A percentile compares a stretch with the other conserved stretches of the same genome.
Evolutionary conservation across 2,113 vertebrate species (phyloP).

Genomic region (Thoracochromis brauschi): DNA sequence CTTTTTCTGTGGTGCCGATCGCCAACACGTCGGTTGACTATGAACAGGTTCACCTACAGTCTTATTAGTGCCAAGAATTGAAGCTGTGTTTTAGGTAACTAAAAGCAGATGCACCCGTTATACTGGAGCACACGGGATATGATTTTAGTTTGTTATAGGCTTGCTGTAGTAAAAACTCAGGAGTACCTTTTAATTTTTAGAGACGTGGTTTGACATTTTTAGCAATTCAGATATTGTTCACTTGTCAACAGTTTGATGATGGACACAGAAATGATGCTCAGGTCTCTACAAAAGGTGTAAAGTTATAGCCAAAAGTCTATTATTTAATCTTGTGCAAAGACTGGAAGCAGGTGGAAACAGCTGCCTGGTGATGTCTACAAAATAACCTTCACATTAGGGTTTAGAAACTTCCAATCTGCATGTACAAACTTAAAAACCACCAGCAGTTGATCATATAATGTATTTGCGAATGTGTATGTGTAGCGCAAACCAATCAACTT

Average conservation of each 20-base stretch:
- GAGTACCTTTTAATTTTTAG: background rate
- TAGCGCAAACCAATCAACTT: background rate
- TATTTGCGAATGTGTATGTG: background rate
- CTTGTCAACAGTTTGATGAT: background rate
- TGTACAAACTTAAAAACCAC: background rate
- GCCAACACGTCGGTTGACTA: background rate
- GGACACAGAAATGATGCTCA: background rate
- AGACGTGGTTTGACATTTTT: background rate
- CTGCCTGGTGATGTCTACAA: background rate
- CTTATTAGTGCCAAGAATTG: background rate
- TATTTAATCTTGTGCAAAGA: background rate
- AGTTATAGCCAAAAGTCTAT: background rate
- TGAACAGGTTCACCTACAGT: background rate
- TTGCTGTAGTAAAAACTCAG: background rate
- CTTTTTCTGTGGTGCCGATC: slow-evolving; percentile 13
- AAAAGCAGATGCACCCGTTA: background rate
- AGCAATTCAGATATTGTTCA: background rate
- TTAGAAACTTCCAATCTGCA: background rate
- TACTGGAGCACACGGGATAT: background rate
- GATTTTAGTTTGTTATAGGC: background rate
- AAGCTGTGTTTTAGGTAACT: background rate
- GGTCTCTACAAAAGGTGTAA: background rate
- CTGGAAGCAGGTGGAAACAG: background rate
- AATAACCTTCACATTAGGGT: background rate
- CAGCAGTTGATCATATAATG: background rate